Percentiles rank a stretch among this genome's conserved stretches.
Evolutionary conservation across 2,113 vertebrate species (phyloP).

Genomic region (Stictonetta naevosa): DNA sequence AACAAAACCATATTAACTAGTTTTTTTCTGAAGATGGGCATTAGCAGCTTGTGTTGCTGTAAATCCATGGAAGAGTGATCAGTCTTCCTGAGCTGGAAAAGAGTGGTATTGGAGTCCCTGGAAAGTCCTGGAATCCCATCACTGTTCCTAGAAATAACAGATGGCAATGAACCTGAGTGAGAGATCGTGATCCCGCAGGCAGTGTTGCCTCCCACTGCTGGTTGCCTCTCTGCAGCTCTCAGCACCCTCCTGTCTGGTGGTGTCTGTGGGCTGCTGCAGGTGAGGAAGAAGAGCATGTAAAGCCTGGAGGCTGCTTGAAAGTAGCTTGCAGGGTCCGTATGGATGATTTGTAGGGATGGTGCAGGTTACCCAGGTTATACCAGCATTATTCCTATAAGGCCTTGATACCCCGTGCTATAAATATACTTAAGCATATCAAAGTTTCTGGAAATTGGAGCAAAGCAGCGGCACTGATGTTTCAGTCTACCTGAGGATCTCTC

Average conservation of each 20-base stretch:
- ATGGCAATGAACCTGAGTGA: fast-evolving
- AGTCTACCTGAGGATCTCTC: background rate
- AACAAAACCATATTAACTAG: background rate
- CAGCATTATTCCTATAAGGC: background rate
- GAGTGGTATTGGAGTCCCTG: background rate
- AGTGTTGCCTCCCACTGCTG: background rate
- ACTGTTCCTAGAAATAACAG: background rate
- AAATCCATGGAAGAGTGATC: background rate
- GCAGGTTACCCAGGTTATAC: background rate
- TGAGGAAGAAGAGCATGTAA: background rate
- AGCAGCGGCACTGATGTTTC: background rate
- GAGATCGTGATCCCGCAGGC: fast-evolving
- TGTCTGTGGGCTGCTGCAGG: background rate
- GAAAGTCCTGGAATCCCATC: background rate
- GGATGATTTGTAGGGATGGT: background rate
- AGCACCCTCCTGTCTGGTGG: fast-evolving
- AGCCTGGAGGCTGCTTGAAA: background rate
- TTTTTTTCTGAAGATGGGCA: background rate
- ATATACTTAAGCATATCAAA: background rate
- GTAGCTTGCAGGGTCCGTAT: background rate
- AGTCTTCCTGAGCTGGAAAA: background rate
- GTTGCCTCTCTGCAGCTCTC: background rate
- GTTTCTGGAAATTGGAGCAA: background rate
- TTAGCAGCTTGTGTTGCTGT: background rate
- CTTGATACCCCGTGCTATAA: background rate